Evolutionary conservation across 2,797 vertebrate species (phyloP), one percentile per base, ranked within the genome.

Genomic region (Phrynocephalus forsythii): DNA sequence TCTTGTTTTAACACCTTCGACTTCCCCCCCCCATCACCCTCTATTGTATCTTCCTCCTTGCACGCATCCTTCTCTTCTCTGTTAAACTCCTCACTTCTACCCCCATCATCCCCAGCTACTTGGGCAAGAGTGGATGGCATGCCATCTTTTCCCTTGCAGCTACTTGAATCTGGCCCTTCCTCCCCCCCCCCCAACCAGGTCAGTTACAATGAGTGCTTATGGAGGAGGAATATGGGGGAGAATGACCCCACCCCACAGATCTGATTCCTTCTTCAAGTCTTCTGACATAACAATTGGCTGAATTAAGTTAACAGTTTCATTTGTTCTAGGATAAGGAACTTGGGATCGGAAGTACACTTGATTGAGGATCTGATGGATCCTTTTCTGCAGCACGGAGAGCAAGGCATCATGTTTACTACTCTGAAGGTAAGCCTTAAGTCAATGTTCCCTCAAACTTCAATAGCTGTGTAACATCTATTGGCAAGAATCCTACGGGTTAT

Each of bases 351-450:
- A 92, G 99, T 99, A 26, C 99, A 98, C 92, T 97, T 99, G 91
- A 99, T 99, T 0, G 99, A 99, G 93, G 99, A 99, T 94, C 94
- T 99, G 28, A 99, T 99, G 99, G 99, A 99, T 92, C 99, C 98
- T 1, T 99, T 98, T 83, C 97, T 99, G 33, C 99, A 99, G 92
- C 98, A 99, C 1, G 99, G 99, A 87, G 99, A 99, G 84, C 98
- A 99, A 60, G 99, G 98, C 56, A 99, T 99, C 96, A 99, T 99
- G 99, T 99, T 99, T 95, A 99, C 99, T 79, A 99, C 99, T 2
- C 95, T 99, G 50, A 99, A 99, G 97, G 99, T 98, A 90, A 92
- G 91, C 71, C 2, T 85, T 63, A 81, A 48, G 18, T 79, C 24
- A 38, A 33, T 15, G 6, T 30, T 18, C 6, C 69, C 44, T 10